Conservation (phyloP, 2,888 invertebrate genomes). For the Leucoptera coffeella region DNA sequence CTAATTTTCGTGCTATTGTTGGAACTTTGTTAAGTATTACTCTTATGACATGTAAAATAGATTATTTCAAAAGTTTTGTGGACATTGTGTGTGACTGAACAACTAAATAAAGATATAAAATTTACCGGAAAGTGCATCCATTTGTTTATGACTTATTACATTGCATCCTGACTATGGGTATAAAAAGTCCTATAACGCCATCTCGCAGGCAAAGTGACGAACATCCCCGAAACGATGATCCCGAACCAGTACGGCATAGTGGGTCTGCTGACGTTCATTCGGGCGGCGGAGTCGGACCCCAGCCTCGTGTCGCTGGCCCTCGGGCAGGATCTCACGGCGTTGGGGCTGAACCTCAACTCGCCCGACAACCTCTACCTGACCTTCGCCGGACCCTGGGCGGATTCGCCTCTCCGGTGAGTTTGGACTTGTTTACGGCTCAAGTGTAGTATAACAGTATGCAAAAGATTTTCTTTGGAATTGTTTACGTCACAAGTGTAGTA, state of each 20-base stretch:
- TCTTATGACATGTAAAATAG: too few species aligned
- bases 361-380: conserved; percentile 97
- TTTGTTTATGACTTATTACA: too few species aligned
- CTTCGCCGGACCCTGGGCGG: conserved; percentile 98
- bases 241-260: conserved; percentile 99
- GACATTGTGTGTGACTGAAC: too few species aligned
- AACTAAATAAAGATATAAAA: too few species aligned
- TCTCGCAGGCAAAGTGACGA: conserved; percentile 83
- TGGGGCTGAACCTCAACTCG: conserved; percentile 97
- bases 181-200: background rate
- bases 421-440: too few species aligned
- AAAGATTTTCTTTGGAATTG: conserved; percentile 10
- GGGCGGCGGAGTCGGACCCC: conserved; percentile 95
- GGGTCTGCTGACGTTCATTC: conserved; percentile 94
- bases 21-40: too few species aligned
- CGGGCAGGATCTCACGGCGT: conserved; percentile 95
- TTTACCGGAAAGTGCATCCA: too few species aligned
- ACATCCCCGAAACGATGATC: conserved; percentile 98
- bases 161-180: too few species aligned
- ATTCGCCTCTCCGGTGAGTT: conserved; percentile 76
- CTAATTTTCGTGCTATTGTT: too few species aligned
- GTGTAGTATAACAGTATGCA: background rate
- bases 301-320: conserved; percentile 93
- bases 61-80: too few species aligned
- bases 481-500: too few species aligned